Evolutionary conservation across 2,113 vertebrate genomes (phyloP).

Genomic region (Dromas ardeola): DNA sequence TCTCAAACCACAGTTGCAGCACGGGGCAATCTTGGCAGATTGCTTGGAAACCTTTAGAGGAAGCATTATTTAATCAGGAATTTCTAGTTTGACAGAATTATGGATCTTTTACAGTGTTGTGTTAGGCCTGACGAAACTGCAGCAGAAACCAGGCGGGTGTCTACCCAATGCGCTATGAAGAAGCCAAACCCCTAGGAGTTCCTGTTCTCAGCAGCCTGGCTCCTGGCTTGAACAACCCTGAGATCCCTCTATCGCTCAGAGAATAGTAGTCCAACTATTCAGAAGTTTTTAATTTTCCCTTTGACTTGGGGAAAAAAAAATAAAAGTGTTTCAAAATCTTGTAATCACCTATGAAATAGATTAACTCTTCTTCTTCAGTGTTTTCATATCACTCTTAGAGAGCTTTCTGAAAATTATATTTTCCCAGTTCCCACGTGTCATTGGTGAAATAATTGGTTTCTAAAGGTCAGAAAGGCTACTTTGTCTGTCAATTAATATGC

Average conservation of each 20-base stretch:
- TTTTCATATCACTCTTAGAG: neutral
- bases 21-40: neutral
- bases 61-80: neutral
- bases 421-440: neutral
- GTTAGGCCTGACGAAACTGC: neutral
- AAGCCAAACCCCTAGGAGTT: neutral
- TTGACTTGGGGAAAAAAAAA: neutral
- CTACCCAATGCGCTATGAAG: neutral
- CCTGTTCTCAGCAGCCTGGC: neutral
- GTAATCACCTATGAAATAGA: neutral
- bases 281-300: neutral
- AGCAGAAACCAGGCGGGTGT: neutral
- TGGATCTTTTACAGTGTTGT: accelerated
- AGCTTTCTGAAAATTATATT: neutral
- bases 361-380: neutral
- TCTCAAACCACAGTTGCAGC: neutral
- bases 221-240: neutral
- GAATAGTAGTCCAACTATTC: neutral
- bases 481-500: neutral
- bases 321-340: neutral
- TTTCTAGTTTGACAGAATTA: neutral
- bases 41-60: neutral
- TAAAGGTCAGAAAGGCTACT: neutral
- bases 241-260: neutral
- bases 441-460: neutral